These are phyloP conservation scores for Orycteropus afer DNA, from an alignment of 2,113 vertebrate species.

Conservation along the genomic window DNA sequence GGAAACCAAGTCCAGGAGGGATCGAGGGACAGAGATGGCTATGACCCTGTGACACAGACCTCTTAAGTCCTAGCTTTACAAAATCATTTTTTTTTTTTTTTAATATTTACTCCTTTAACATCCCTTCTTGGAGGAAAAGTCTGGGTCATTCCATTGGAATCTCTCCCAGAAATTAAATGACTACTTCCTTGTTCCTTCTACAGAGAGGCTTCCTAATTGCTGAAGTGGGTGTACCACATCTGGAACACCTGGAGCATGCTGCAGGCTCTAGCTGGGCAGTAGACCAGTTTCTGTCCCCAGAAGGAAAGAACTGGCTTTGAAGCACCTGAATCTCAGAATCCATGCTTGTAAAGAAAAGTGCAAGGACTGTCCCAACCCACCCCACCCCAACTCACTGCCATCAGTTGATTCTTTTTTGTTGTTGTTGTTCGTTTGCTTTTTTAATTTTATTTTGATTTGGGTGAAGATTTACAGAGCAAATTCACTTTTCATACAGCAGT, in stretches of 20 bases:
- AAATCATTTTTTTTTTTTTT: background rate
- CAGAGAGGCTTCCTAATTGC: too few species aligned
- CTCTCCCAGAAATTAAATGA: background rate
- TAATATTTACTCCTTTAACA: background rate
- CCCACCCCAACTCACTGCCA: too few species aligned
- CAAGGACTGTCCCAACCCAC: too few species aligned
- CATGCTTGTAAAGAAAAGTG: background rate
- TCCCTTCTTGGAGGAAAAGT: background rate
- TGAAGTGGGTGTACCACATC: background rate
- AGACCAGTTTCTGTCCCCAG: background rate
- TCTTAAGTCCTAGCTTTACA: background rate
- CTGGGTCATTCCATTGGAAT: background rate
- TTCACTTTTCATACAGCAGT: too few species aligned
- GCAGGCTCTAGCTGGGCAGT: rapidly evolving
- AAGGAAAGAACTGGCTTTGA: background rate
- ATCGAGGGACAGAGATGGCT: rapidly evolving
- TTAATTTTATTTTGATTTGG: too few species aligned
- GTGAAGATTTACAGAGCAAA: too few species aligned
- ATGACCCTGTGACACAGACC: background rate
- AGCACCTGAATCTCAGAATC: background rate
- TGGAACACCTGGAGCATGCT: too few species aligned
- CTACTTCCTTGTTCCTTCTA: background rate
- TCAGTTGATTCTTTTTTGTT: too few species aligned
- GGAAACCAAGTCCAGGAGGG: background rate
- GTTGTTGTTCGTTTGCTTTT: too few species aligned